These are phyloP conservation scores for Neodontobutis hainanensis DNA, from an alignment of 2,113 vertebrate genomes.

Conservation along the genomic window DNA sequence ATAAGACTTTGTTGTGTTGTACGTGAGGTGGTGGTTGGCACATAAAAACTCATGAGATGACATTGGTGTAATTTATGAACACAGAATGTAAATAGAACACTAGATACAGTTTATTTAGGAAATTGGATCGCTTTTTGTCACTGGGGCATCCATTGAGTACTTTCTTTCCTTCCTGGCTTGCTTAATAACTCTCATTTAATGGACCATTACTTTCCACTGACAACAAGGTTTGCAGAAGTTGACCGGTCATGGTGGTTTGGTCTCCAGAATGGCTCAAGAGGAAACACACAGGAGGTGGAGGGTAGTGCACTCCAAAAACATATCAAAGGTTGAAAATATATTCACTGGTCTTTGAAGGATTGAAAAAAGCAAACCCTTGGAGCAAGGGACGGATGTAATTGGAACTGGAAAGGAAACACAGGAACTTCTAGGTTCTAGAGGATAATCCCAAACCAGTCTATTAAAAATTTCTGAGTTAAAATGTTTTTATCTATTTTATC, in stretches of 20 bases:
- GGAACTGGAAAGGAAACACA: constrained; percentile 20
- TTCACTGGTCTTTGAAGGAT: constrained; percentile 14
- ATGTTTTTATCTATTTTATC: constrained; percentile 3
- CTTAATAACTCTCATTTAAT: neutral
- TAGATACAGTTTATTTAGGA: too few relatives aligned
- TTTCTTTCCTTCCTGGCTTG: neutral
- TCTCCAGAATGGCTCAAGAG: constrained; percentile 7
- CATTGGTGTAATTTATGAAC: neutral
- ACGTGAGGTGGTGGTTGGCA: too few relatives aligned
- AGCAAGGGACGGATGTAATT: constrained; percentile 2
- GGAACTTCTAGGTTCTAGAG: constrained; percentile 14
- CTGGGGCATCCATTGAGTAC: neutral
- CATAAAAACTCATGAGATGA: too few relatives aligned
- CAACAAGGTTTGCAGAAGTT: neutral
- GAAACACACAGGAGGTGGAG: neutral
- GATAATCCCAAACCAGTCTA: constrained; percentile 6
- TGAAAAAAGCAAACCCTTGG: constrained; percentile 21
- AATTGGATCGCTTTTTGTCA: neutral
- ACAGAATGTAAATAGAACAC: neutral
- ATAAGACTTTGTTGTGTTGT: too few relatives aligned
- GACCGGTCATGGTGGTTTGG: neutral
- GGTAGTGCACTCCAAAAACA: constrained; percentile 23
- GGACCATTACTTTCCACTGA: neutral
- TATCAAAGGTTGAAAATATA: constrained; percentile 14
- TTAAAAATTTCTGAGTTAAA: neutral